Evolutionary conservation across 2,888 invertebrate genomes (phyloP), one percentile per base, ranked within the genome.

Genomic region (Sipha maydis): DNA sequence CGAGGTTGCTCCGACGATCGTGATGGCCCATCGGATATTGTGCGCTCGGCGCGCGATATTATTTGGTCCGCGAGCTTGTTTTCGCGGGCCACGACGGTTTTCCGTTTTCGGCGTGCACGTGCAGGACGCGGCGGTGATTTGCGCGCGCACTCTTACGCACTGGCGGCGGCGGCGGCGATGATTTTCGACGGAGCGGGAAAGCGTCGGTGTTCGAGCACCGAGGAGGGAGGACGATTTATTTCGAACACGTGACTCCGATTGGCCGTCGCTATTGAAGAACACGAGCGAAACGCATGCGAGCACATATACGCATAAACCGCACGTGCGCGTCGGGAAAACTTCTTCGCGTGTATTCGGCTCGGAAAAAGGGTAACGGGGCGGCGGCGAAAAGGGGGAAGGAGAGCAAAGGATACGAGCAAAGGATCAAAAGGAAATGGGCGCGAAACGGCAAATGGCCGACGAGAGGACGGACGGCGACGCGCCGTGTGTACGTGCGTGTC

Each of bases 341-440:
- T 41, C 8, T 9, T 7, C 41, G 41, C 7, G 41, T 8, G 41
- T 41, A 5, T 34, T 34, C 34, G 4, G 34, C 34, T 34, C 34
- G 34, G 34, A 34, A 2, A 4, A 34, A 34, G 34, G 4, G 4
- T 34, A 34, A 34, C 34, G 34, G 3, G 34, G 4, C 34, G 34
- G 4, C 34, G 34, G n/a, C n/a, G n/a, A n/a, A n/a, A 34, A 34
- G 4, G 4, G 34, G 34, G 34, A 34, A 34, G 48, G 48, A 11
- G 48, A 2, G 48, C 2, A 48, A 48, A 14, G 61, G 61, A 21
- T 25, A 14, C 11, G 48, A 0, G 48, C 1, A 21, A 76, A 61
- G 28, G 61, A 31, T 77, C 38, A 4, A 56, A n/a, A 41, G 28
- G 19, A 67, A 85, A 77, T 78, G 78, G 71, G 69, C 78, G 85